Evolutionary conservation across 2,888 invertebrate species (phyloP), one percentile per base, ranked within the genome.

Genomic region (Geotrupes spiniger): DNA sequence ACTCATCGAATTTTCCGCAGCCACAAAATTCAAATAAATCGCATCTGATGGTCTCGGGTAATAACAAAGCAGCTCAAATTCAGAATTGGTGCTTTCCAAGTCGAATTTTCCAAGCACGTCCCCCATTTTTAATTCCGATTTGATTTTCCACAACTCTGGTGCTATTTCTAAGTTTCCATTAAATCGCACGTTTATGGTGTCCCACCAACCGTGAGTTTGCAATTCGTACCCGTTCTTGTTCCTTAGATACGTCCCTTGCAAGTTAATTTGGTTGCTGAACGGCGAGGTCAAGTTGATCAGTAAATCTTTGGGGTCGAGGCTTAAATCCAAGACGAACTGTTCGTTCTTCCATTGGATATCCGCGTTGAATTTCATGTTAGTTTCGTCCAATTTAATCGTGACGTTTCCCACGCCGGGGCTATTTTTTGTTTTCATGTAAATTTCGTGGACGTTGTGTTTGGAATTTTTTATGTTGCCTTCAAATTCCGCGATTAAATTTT

Each of bases 171-270:
- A 6, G 15, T 15, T 36, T 39, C 29, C 31, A n/a, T 15, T 26
- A 26, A 56, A 41, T 36, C 46, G 14, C 12, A 51, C 37, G 4
- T 9, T 17, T n/a, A 46, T 25, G 8, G 39, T 36, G 29, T 56
- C 52, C 54, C 54, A 56, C n/a, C 43, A 10, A 4, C 56, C 56
- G 15, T 33, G 31, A 12, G 52, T 40, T 27, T 51, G 10, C 8
- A 54, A 40, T 6, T 28, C 31, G 31, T 56, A 46, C 2, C 15
- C 27, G 14, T 54, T 46, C 27, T 47, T 16, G 9, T 50, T 42
- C n/a, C 49, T 54, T 4, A 15, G 36, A 36, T 51, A 56, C 25
- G 40, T 39, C 2, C 54, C 56, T 37, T 36, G 43, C 9, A 56
- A n/a, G 12, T 43, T 42, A 14, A 53, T 25, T 16, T 46, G 17